These are phyloP conservation scores for Drosophila murphyi DNA, from an alignment of 1,140 invertebrate genomes.

Conservation along the genomic window DNA sequence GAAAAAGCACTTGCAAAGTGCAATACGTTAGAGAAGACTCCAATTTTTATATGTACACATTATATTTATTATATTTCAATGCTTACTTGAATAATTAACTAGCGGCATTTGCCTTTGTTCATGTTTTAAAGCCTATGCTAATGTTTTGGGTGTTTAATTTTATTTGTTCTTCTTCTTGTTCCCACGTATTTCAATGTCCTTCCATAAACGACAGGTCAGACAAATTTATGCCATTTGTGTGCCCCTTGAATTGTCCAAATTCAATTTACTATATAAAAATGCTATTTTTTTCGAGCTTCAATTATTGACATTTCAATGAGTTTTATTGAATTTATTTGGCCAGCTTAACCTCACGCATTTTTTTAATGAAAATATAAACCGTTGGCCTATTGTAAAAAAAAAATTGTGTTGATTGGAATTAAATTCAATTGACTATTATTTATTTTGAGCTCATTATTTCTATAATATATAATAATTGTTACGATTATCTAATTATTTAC, in stretches of 20 bases:
- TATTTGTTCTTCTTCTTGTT: not conserved
- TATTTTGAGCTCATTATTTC: constrained; percentile 38
- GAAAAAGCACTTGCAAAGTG: constrained; percentile 45
- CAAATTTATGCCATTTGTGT: constrained; percentile 60
- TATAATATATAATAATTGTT: constrained; percentile 42
- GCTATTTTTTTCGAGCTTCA: constrained; percentile 66
- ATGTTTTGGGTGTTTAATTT: not conserved
- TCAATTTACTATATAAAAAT: constrained; percentile 74
- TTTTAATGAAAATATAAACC: constrained; percentile 8
- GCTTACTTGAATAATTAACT: constrained; percentile 26
- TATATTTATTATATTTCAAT: constrained; percentile 18
- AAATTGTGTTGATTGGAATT: not conserved
- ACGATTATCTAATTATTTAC: constrained; percentile 4
- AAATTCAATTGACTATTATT: constrained; percentile 25
- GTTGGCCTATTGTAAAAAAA: not conserved
- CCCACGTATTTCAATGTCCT: constrained; percentile 30
- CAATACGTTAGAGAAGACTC: constrained; percentile 61
- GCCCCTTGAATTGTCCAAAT: constrained; percentile 57
- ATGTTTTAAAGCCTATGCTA: not conserved
- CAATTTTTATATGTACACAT: constrained; percentile 34
- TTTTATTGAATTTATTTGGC: constrained; percentile 71
- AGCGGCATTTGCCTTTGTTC: constrained; percentile 29
- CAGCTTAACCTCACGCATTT: constrained; percentile 29
- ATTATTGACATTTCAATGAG: constrained; percentile 72
- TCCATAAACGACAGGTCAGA: constrained; percentile 16